These are phyloP conservation scores for Sthenelais limicola DNA, from an alignment of 2,888 invertebrate genomes.

Conservation along the genomic window DNA sequence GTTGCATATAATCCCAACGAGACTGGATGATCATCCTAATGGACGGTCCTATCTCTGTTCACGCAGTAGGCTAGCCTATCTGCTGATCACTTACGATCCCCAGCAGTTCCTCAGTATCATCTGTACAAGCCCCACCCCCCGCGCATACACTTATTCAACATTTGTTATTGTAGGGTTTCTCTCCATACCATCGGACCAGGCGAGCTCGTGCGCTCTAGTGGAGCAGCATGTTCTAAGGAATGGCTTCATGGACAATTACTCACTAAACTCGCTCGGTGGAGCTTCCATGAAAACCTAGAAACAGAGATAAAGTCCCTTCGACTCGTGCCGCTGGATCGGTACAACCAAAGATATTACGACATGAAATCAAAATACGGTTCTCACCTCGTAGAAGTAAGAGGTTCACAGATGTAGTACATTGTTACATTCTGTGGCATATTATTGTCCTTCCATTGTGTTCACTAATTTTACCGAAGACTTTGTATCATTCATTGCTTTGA, in stretches of 20 bases:
- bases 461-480: too few relatives aligned
- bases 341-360: conserved; percentile 81
- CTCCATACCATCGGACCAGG: not conserved
- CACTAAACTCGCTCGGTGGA: conserved; percentile 66
- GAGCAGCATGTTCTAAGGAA: conserved; percentile 30
- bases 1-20: too few relatives aligned
- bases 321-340: conserved; percentile 80
- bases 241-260: conserved; percentile 65
- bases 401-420: not conserved
- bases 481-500: too few relatives aligned
- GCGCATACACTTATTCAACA: too few relatives aligned
- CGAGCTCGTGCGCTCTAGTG: not conserved
- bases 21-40: too few relatives aligned
- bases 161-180: too few relatives aligned
- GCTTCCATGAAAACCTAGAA: conserved; percentile 58
- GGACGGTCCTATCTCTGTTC: not conserved
- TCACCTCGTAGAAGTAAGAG: conserved; percentile 79
- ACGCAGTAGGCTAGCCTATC: not conserved
- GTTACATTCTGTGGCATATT: conserved; percentile 1
- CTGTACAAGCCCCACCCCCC: too few relatives aligned
- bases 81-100: not conserved
- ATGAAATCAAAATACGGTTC: conserved; percentile 86
- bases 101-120: too few relatives aligned
- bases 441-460: too few relatives aligned
- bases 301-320: conserved; percentile 76